Evolutionary conservation across 1,140 invertebrate species (phyloP), one percentile per base, ranked within the genome.

Genomic region (Scaptomyza hsui): DNA sequence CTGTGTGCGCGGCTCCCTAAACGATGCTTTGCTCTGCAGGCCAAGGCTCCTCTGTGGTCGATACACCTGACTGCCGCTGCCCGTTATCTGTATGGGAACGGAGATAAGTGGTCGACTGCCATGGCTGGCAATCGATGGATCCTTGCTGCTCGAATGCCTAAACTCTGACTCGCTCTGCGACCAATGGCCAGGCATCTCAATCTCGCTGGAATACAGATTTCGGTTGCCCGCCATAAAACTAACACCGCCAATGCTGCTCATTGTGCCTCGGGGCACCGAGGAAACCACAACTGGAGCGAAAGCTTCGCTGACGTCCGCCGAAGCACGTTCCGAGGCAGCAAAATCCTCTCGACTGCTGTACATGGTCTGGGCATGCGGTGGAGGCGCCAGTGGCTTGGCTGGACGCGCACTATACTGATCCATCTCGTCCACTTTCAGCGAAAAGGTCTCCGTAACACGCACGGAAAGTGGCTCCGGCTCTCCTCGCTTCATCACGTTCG

Each of bases 341-440:
- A 90, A 89, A 12, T 90, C 89, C 56, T 90, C 89, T 2, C 86
- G 82, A 24, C 89, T 90, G 73, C 80, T 88, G 56, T 89, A 90
- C 59, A 83, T 69, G 2, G 78, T 83, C 48, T 68, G 80, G 10
- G 85, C 80, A 35, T 73, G 62, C 1, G 72, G 26, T 0, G 75
- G 71, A 0, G 83, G 78, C 41, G 77, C 69, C 21, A 52, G 56
- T 12, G 72, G 72, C 41, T 89, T 89, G 0, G 68, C 21, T 7
- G 89, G 89, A 4, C 72, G 76, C 1, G 71, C 19, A 19, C 68
- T 52, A 29, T 91, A 91, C 51, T 91, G 90, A 78, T 91, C 90
- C 89, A 91, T 90, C 39, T 91, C 90, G 32, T 91, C 90, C 5
- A 91, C 89, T 21, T 91, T 91, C 0, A 91, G 57, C 0, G 90